Base-by-base conservation (phyloP, 2,797 vertebrate species). In the Borostomias antarcticus region DNA sequence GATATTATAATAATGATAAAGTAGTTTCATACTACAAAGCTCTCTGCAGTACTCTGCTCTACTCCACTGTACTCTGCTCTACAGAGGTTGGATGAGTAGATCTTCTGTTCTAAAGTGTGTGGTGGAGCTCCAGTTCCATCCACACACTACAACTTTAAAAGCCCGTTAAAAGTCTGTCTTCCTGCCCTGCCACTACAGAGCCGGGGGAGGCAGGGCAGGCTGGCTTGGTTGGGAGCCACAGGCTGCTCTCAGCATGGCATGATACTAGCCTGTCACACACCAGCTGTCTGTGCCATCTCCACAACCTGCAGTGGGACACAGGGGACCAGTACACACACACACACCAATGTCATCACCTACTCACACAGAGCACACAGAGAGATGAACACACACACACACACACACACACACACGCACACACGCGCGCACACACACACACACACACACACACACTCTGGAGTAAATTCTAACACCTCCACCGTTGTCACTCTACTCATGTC, bases 271-370 rank as follows among this genome's bases (percentile, higher is more conserved):
- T 58, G 54, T 52, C 60, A 60, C 33, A 65, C 32, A 52, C 57
- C 72, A 74, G 72, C 66, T 74, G 66, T 61, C 62, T 60, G 37
- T 21, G 45, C 53, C 37, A 61, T 47, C 60, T 56, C n/a, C 40
- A 61, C 30, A 58, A 29, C 33, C 48, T 66, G 3, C 58, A 33
- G 19, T 30, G 37, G 17, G 17, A 40, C 15, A 33, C 19, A 10
- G 26, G 43, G 43, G 17, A 21, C 37, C 56, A n/a, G n/a, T n/a
- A n/a, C n/a, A n/a, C n/a, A n/a, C n/a, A n/a, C n/a, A 64, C 33
- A 59, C 69, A 63, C 17, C 40, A 35, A 45, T 33, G 29, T 9
- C 4, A 3, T 29, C 26, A 10, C 28, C 17, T 21, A 40, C 33
- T 11, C 33, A 40, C n/a, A 35, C 19, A 52, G 19, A 25, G 19